phyloP scores from a whole-genome alignment of 2,888 invertebrate genomes.

The Watsonalla binaria region DNA sequence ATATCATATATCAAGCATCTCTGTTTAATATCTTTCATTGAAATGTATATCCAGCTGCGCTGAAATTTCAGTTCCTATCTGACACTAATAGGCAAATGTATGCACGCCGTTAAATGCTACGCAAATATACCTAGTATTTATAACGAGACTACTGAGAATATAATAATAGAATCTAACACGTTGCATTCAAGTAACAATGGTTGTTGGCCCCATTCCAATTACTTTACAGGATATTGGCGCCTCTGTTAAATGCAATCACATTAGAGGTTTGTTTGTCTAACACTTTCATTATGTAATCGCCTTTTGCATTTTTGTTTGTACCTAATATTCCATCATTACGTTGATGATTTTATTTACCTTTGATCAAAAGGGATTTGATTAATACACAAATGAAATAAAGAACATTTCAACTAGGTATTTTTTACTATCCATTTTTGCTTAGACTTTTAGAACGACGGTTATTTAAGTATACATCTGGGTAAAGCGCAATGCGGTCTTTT shows the following conservation, averaged over 20 bases:
- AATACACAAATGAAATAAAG: too few species aligned
- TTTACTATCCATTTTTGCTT: too few species aligned
- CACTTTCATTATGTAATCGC: constrained; percentile 1
- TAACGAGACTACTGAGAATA: background rate
- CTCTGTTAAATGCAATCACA: constrained; percentile 18
- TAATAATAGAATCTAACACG: background rate
- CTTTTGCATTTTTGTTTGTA: background rate
- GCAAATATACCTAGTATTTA: background rate
- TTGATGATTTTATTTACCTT: too few species aligned
- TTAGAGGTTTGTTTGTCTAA: constrained; percentile 8
- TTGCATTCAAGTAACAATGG: constrained; percentile 14
- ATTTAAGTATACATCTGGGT: too few species aligned
- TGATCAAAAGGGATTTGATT: too few species aligned
- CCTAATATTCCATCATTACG: background rate
- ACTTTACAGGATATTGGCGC: constrained; percentile 15
- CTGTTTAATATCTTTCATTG: background rate
- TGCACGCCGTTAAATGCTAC: background rate
- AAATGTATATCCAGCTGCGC: background rate
- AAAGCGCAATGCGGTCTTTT: too few species aligned
- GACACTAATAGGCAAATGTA: background rate
- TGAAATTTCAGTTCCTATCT: background rate
- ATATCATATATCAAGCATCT: too few species aligned
- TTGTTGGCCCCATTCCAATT: constrained; percentile 24
- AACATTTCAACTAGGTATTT: too few species aligned
- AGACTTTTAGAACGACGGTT: too few species aligned